Conservation (phyloP, 2,113 vertebrate genomes). For the Bos indicus region DNA sequence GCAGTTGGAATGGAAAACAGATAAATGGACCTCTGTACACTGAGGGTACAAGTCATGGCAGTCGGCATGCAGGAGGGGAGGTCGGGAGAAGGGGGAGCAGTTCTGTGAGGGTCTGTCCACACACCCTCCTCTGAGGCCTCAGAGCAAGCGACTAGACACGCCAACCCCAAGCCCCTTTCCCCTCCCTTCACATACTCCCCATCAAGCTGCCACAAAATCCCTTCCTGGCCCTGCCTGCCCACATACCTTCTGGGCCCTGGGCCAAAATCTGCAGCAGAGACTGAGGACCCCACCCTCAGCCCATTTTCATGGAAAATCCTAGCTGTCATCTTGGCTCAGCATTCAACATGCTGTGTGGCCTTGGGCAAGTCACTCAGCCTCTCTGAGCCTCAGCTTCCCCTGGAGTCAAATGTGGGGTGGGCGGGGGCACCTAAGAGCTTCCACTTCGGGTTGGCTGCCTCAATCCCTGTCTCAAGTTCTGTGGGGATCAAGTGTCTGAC, state of each 20-base stretch:
- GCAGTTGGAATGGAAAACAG: background rate
- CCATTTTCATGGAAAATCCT: background rate
- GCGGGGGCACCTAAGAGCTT: background rate
- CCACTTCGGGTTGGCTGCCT: background rate
- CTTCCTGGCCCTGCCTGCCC: background rate
- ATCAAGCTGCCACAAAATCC: background rate
- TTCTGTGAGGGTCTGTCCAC: too few relatives aligned
- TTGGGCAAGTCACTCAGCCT: background rate
- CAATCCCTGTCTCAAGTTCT: background rate
- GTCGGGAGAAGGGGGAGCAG: fast-evolving
- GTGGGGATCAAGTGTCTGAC: fast-evolving
- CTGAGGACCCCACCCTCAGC: background rate
- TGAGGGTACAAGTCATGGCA: background rate
- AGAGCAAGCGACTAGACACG: background rate
- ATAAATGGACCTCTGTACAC: background rate
- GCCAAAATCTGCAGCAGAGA: background rate
- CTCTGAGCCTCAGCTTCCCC: background rate
- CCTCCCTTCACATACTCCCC: background rate
- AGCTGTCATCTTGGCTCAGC: background rate
- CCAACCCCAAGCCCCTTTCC: too few relatives aligned
- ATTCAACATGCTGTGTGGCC: background rate
- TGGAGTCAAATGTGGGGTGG: background rate
- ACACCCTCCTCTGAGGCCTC: background rate
- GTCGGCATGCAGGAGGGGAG: background rate
- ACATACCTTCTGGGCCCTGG: background rate